Evolutionary conservation across 2,113 vertebrate genomes (phyloP).

Genomic region (Syngnathus scovelli): DNA sequence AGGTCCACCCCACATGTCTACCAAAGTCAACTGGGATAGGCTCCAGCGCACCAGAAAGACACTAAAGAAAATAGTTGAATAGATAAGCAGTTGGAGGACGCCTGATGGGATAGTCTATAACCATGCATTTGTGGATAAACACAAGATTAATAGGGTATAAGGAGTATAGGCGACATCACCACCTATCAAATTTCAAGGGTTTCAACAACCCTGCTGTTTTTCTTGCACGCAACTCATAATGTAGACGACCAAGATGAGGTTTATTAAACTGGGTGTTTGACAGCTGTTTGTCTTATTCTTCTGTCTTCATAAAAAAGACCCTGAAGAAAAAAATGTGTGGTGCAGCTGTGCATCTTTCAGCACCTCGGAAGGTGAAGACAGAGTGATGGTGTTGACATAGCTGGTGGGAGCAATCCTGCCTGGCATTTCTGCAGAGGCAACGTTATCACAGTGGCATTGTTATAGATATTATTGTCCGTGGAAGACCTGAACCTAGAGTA

Average conservation of each 20-base stretch:
- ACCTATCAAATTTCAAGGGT: background rate
- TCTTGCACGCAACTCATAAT: background rate
- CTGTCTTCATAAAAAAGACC: background rate
- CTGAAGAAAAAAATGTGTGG: background rate
- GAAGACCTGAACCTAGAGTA: background rate
- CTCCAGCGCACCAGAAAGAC: too few relatives aligned
- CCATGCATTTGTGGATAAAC: background rate
- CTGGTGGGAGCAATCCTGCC: background rate
- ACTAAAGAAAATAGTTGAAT: background rate
- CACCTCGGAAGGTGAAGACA: background rate
- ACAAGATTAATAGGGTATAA: background rate
- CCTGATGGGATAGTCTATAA: background rate
- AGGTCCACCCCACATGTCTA: too few relatives aligned
- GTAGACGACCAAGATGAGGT: background rate
- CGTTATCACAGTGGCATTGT: background rate
- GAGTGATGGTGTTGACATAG: constrained; percentile 1
- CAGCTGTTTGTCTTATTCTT: constrained; percentile 5
- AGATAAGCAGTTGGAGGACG: background rate
- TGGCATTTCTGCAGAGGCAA: background rate
- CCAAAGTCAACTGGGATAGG: too few relatives aligned
- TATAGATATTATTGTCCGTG: background rate
- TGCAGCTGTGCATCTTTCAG: background rate
- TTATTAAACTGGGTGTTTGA: background rate
- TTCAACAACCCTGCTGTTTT: background rate
- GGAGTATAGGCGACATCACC: background rate